A percentile compares a stretch with the other conserved stretches of the same genome.
phyloP scores from a whole-genome alignment of 2,113 vertebrate genomes.

The Dryoscopus gambensis region DNA sequence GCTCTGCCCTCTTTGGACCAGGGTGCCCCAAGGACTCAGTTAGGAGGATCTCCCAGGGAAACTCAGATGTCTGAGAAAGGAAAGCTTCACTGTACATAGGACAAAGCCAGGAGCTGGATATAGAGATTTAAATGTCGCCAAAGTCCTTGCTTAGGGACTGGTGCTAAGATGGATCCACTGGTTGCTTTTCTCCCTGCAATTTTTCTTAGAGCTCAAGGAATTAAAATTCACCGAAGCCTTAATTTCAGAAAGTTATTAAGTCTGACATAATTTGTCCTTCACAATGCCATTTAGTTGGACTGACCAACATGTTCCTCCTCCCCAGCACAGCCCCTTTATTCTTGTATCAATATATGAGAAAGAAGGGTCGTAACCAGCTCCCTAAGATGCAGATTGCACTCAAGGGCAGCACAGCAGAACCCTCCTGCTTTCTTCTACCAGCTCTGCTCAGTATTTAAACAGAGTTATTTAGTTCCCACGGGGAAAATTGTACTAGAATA shows the following conservation, averaged over 20 bases:
- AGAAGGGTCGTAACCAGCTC: not conserved
- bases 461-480: not conserved
- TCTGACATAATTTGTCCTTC: not conserved
- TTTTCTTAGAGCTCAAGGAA: not conserved
- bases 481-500: conserved; percentile 38
- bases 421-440: not conserved
- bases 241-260: not conserved
- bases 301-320: not conserved
- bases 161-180: not conserved
- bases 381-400: not conserved
- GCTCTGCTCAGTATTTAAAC: conserved; percentile 47
- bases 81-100: not conserved
- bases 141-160: not conserved
- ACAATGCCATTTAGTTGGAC: not conserved
- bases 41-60: not conserved
- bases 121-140: not conserved
- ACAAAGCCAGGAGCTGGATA: not conserved
- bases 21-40: not conserved
- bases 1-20: not conserved
- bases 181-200: not conserved
- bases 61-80: not conserved
- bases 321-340: not conserved
- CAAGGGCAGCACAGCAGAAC: not conserved
- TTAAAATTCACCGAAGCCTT: not conserved
- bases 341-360: not conserved